Percentiles rank a stretch among this genome's conserved stretches.
Evolutionary conservation across 1,140 invertebrate genomes (phyloP).

Genomic region (Thalassaphorura encarpata): DNA sequence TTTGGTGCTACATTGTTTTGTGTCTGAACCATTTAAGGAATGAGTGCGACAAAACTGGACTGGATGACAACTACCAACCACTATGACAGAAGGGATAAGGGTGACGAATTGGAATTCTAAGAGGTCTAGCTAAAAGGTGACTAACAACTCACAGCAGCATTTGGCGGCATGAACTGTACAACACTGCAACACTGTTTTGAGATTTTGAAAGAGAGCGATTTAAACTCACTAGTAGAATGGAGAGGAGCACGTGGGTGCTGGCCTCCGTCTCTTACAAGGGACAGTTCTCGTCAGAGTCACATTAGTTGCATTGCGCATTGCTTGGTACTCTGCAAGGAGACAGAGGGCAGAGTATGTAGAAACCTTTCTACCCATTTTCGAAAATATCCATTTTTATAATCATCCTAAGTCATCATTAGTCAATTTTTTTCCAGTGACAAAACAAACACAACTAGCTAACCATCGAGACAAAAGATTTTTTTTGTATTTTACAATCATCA

Average conservation of each 20-base stretch:
- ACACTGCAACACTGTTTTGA: too few species aligned
- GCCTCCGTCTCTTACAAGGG: slow-evolving; percentile 8
- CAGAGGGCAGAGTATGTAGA: slow-evolving; percentile 1
- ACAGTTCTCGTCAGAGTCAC: not conserved
- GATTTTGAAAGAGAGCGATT: too few species aligned
- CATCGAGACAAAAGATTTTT: not conserved
- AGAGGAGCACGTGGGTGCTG: slow-evolving; percentile 3
- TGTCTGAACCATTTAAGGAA: too few species aligned
- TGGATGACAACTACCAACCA: too few species aligned
- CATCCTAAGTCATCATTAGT: not conserved
- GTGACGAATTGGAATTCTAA: too few species aligned
- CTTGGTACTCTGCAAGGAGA: slow-evolving; percentile 5
- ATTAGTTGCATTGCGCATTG: slow-evolving; percentile 6
- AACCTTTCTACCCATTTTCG: not conserved
- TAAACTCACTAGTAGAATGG: not conserved
- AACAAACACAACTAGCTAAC: not conserved
- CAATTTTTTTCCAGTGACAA: not conserved
- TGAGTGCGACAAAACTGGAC: too few species aligned
- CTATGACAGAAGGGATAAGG: too few species aligned
- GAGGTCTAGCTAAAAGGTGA: too few species aligned
- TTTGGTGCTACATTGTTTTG: too few species aligned
- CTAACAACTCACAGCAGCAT: too few species aligned
- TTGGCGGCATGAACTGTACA: too few species aligned
- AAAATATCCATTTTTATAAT: not conserved
- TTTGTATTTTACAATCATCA: not conserved